Evolutionary conservation across 37 sponge, comb jelly and placozoan genomes (phyloP).

Genomic region (Aplysina aerophoba): DNA sequence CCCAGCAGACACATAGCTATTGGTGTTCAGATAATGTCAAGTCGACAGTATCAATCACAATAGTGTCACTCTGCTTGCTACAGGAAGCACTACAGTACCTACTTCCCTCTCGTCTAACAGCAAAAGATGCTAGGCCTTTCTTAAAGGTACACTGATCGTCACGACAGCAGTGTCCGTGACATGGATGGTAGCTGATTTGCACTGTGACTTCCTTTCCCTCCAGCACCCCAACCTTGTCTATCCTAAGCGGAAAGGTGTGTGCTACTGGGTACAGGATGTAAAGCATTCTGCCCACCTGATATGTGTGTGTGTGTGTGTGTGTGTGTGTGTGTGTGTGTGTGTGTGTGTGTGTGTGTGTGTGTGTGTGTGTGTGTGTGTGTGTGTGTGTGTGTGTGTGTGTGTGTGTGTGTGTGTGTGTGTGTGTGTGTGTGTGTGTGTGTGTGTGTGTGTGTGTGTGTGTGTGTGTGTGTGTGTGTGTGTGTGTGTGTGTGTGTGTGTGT

Average conservation of each 20-base stretch:
- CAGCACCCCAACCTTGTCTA: slow-evolving; percentile 66
- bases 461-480: too few relatives aligned
- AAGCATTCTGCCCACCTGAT: background rate
- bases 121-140: slow-evolving; percentile 69
- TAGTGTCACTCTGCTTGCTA: background rate
- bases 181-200: background rate
- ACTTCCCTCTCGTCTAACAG: slow-evolving; percentile 67
- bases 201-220: background rate
- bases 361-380: too few relatives aligned
- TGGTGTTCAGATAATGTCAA: background rate
- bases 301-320: background rate
- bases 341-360: too few relatives aligned
- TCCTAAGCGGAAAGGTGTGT: slow-evolving; percentile 64
- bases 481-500: too few relatives aligned
- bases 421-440: too few relatives aligned
- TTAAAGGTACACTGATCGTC: slow-evolving; percentile 56
- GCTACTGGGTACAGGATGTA: background rate
- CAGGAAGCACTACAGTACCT: slow-evolving; percentile 78
- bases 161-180: background rate
- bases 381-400: too few relatives aligned
- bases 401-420: too few relatives aligned
- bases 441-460: too few relatives aligned
- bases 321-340: background rate
- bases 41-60: background rate
- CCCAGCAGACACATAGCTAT: background rate